Base-by-base conservation (phyloP, 2,888 invertebrate species). In the Parnassius apollo region DNA sequence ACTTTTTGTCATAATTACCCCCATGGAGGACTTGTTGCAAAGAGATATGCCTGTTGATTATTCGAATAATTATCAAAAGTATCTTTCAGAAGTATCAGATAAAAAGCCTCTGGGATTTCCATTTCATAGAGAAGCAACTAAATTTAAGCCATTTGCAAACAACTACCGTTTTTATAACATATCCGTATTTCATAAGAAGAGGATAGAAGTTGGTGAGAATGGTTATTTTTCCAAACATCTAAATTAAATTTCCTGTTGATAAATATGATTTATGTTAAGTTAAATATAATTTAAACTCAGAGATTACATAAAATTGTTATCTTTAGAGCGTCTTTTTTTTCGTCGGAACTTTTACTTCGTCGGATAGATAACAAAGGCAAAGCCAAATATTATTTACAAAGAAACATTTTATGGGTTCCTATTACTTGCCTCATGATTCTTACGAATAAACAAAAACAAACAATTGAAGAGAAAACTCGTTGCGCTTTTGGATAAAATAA, bases 381-480 rank as follows among this genome's bases (percentile, higher is more conserved):
- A 94, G 58, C 93, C 93, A 70, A 93, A 81, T 44, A 71, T 86
- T 88, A 72, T 94, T 94, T 42, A 81, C 68, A 49, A 90, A 68
- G 70, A 74, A 79, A 18, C 74, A 72, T 68, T 80, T 77, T 66
- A 78, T 80, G 1, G 70, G 65, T 2, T 82, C 80, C 56, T 76
- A 72, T 25, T 66, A 59, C 42, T 81, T 78, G 55, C 90, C 88
- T 10, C 83, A 80, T 56, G 87, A 82, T 50, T 85, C 81, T 72
- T 87, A 92, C 54, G 94, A 94, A 70, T 93, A 93, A 25, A 94
- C 92, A 57, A 94, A 91, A 60, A 94, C 93, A 82, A 93, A 94
- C 65, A 96, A 74, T 71, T 94, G 93, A 88, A 93, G 93, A 59
- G 93, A 93, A 83, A 93, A 92, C 59, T 96, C 96, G 84, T 85